These are phyloP conservation scores for Rafetus swinhoei DNA, from an alignment of 2,113 vertebrate species.

Conservation along the genomic window DNA sequence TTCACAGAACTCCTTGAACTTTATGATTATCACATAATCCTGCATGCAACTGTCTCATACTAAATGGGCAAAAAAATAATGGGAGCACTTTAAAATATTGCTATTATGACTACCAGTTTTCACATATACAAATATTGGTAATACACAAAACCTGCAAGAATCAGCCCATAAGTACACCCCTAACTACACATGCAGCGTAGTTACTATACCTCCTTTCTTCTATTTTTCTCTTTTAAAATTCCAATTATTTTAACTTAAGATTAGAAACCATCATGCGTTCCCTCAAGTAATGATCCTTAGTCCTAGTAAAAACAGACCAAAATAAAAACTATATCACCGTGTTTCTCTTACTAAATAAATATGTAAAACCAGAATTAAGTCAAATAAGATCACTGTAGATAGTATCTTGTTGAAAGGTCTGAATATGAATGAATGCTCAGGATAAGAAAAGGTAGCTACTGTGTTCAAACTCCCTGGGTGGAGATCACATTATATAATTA, in stretches of 20 bases:
- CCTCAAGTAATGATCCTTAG: neutral
- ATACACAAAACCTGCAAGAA: accelerated
- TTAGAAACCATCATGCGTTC: neutral
- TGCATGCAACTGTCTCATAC: neutral
- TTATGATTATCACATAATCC: neutral
- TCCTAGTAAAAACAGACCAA: neutral
- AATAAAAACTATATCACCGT: neutral
- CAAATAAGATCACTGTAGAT: neutral
- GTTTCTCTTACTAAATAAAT: neutral
- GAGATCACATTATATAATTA: neutral
- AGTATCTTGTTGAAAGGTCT: neutral
- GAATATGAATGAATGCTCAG: neutral
- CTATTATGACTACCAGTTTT: neutral
- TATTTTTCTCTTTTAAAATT: neutral
- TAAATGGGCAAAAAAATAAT: neutral
- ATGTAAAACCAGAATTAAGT: neutral
- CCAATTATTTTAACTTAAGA: neutral
- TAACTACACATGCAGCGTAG: neutral
- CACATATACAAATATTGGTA: neutral
- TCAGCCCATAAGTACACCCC: neutral
- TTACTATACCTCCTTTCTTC: neutral
- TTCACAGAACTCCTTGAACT: neutral
- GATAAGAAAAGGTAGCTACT: neutral
- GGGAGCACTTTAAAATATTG: neutral
- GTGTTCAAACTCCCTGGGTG: neutral